Evolutionary conservation across 2,797 vertebrate genomes (phyloP).

Genomic region (Euphonia xanthogaster): DNA sequence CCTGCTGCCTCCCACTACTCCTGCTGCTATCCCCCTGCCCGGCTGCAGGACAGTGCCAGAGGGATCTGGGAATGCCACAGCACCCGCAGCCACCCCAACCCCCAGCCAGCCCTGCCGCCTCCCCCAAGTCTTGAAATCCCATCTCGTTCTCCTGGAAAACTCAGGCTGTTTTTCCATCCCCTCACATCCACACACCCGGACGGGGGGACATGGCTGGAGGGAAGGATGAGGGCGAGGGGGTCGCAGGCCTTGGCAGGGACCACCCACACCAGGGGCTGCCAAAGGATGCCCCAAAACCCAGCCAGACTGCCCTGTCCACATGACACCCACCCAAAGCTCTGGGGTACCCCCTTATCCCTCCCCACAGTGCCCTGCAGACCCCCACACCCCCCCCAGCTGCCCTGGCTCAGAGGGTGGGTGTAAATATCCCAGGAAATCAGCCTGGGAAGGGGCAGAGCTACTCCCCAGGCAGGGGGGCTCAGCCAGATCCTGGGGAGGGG

Average conservation of each 20-base stretch:
- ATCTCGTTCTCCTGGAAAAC: rapidly evolving
- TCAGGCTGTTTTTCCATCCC: not conserved
- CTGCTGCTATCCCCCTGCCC: not conserved
- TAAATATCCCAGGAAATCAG: not conserved
- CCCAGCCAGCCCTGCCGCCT: not conserved
- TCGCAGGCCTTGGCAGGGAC: not conserved
- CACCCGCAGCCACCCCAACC: not conserved
- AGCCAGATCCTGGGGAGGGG: rapidly evolving
- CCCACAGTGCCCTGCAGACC: not conserved
- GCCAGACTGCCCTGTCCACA: not conserved
- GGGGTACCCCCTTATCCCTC: not conserved
- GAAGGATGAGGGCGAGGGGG: not conserved
- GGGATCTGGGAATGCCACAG: not conserved
- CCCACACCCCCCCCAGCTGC: not conserved
- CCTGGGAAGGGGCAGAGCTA: not conserved
- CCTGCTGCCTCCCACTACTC: rapidly evolving
- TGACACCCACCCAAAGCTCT: rapidly evolving
- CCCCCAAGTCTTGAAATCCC: not conserved
- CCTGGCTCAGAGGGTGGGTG: not conserved
- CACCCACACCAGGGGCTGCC: rapidly evolving
- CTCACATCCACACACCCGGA: rapidly evolving
- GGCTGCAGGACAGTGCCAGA: not conserved
- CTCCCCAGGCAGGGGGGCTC: not conserved
- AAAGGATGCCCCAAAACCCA: not conserved
- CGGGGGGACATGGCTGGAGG: rapidly evolving